phyloP scores from a whole-genome alignment of 2,797 vertebrate species.

The Poecilia velifera region DNA sequence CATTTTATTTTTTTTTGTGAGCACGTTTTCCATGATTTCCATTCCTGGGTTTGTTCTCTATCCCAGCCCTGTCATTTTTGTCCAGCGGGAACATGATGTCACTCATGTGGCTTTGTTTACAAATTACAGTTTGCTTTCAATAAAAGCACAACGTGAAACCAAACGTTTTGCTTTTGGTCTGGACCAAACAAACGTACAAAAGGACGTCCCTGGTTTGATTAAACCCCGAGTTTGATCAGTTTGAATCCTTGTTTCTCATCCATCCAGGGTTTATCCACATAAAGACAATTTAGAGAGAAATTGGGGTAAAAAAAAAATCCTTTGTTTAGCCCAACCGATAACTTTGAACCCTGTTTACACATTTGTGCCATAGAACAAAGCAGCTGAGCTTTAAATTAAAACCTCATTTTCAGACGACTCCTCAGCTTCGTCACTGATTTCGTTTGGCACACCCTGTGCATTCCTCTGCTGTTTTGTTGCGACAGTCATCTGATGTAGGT shows the following conservation, averaged over 20 bases:
- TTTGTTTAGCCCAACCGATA: background rate
- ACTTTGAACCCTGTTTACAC: background rate
- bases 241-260: too few species aligned
- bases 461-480: background rate
- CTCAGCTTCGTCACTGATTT: background rate
- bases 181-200: background rate
- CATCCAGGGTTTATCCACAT: too few species aligned
- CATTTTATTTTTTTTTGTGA: too few species aligned
- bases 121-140: background rate
- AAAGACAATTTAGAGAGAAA: too few species aligned
- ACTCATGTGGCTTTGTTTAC: background rate
- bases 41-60: too few species aligned
- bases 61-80: too few species aligned
- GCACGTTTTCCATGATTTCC: too few species aligned
- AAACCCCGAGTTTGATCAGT: too few species aligned
- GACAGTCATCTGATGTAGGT: background rate
- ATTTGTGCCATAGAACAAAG: background rate
- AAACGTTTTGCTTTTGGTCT: background rate
- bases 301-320: background rate
- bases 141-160: background rate
- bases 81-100: background rate
- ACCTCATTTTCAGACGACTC: background rate
- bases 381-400: background rate
- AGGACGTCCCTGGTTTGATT: too few species aligned
- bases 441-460: background rate